Evolutionary conservation across 2,888 invertebrate species (phyloP), one percentile per base, ranked within the genome.

Genomic region (Trichopoda pennipes): DNA sequence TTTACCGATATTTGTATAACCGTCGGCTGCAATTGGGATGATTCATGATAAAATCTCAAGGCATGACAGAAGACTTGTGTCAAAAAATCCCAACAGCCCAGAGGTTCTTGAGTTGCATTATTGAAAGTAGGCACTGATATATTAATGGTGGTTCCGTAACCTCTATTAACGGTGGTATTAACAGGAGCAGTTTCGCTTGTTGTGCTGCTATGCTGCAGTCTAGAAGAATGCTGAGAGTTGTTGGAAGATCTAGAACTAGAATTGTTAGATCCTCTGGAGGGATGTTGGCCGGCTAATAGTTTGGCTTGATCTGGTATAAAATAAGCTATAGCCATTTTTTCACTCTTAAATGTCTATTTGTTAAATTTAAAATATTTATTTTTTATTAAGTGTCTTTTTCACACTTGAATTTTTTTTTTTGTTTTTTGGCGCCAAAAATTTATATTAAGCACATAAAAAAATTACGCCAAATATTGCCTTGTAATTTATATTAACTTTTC

Each of bases 261-360:
- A 83, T 44, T 80, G 66, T 81, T 85, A 53, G 44, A 32, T 47
- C 58, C 35, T 42, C 79, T 51, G 86, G 80, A 72, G 21, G 42
- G 42, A 49, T 75, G 74, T 44, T 77, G 81, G n/a, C 83, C 81
- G 9, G 88, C 88, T 84, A 89, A 81, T 72, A 90, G 63, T 83
- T 89, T 90, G n/a, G 88, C 85, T 85, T 90, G 90, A 81, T 90
- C 90, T 79, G 90, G 90, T 86, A 90, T 90, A 81, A 87, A 90
- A 68, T 90, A 90, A 44, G 90, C 90, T 61, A 90, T 90, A 56
- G 90, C 90, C 90, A 90, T 90, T 77, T 73, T 74, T 51, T 10
- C 19, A 53, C 42, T 61, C 53, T 42, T 28, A 47, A 38, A 38
- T 38, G 38, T 58, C 47, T 47, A 19, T 58, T 72, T 3, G 76